These are phyloP conservation scores for Alfaro cultratus DNA, from an alignment of 2,797 vertebrate species.

Conservation along the genomic window DNA sequence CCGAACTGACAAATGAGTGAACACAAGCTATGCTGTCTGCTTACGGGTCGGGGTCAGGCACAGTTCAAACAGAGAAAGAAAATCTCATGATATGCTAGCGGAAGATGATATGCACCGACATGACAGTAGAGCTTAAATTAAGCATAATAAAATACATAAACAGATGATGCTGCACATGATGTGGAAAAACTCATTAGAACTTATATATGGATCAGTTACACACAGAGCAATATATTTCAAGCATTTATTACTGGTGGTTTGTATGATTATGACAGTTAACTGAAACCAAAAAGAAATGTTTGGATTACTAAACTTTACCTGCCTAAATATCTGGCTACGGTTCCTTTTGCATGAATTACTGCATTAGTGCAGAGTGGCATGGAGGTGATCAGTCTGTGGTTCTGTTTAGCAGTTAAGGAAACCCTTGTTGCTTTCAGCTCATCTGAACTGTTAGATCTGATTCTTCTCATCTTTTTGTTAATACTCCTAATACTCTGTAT, in stretches of 20 bases:
- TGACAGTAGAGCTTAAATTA: slow-evolving; percentile 28
- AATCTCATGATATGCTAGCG: slow-evolving; percentile 30
- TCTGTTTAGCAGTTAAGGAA: neutral
- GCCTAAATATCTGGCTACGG: neutral
- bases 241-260: neutral
- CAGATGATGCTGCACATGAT: slow-evolving; percentile 51
- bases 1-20: slow-evolving; percentile 57
- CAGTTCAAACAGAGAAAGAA: slow-evolving; percentile 53
- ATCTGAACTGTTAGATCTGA: neutral
- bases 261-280: neutral
- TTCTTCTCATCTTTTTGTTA: neutral
- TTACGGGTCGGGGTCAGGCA: slow-evolving; percentile 45
- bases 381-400: neutral
- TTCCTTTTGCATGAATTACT: neutral
- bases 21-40: slow-evolving; percentile 49
- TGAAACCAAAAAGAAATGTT: neutral
- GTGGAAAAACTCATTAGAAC: slow-evolving; percentile 1
- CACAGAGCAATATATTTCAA: neutral
- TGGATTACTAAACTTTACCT: neutral
- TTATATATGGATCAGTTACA: neutral
- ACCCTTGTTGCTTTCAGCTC: neutral
- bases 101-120: slow-evolving; percentile 49
- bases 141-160: slow-evolving; percentile 13
- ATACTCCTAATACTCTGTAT: neutral
- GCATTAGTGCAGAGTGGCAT: neutral